Evolutionary conservation across 2,888 invertebrate genomes (phyloP).

Genomic region (Phrixothrix hirtus): DNA sequence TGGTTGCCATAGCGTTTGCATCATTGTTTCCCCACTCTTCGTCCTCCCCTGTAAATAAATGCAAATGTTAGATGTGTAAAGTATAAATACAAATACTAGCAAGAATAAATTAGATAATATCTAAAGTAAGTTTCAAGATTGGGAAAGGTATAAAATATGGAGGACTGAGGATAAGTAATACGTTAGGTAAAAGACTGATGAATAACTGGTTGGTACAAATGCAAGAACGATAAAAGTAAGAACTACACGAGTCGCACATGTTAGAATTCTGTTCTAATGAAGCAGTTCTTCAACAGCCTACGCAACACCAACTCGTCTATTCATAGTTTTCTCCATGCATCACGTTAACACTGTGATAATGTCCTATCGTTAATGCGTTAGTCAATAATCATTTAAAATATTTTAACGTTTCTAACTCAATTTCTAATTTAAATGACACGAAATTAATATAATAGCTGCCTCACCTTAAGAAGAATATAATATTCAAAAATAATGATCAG

Average conservation of each 20-base stretch:
- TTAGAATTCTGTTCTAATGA: constrained; percentile 52
- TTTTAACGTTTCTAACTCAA: constrained; percentile 33
- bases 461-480: background rate
- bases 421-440: too few species aligned
- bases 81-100: constrained; percentile 16
- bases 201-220: constrained; percentile 50
- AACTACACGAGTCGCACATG: constrained; percentile 54
- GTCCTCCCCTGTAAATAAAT: constrained; percentile 64
- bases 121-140: constrained; percentile 23
- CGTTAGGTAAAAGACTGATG: constrained; percentile 32
- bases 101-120: constrained; percentile 36
- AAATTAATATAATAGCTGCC: background rate
- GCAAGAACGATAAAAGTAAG: constrained; percentile 51
- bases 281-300: constrained; percentile 55
- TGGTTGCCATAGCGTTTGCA: constrained; percentile 58
- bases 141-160: constrained; percentile 40
- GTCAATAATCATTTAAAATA: constrained; percentile 45
- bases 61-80: constrained; percentile 16
- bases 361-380: constrained; percentile 43
- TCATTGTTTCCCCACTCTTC: constrained; percentile 65
- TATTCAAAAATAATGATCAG: background rate
- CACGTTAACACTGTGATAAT: constrained; percentile 44
- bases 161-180: constrained; percentile 18
- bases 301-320: constrained; percentile 37
- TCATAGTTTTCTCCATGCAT: constrained; percentile 40